Conservation (phyloP, 2,888 invertebrate species). For the Latrodectus hesperus region DNA sequence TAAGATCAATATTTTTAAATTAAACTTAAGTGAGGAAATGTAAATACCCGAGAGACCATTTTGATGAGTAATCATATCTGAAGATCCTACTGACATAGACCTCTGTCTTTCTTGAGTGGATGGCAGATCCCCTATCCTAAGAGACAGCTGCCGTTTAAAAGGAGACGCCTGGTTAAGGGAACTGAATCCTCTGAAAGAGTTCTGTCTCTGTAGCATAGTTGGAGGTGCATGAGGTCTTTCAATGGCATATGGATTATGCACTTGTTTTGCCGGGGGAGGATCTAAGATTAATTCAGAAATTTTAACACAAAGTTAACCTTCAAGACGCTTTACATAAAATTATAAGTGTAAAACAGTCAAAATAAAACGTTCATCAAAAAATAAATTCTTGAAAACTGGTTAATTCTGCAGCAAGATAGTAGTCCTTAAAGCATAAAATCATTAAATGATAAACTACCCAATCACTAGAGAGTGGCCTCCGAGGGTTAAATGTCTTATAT, state of each 20-base stretch:
- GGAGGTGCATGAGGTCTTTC: constrained; percentile 97
- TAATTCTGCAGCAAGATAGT: too few relatives aligned
- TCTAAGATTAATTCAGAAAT: constrained; percentile 72
- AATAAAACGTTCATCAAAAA: too few relatives aligned
- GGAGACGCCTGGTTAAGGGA: constrained; percentile 87
- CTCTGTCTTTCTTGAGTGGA: constrained; percentile 89
- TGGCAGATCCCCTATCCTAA: constrained; percentile 90
- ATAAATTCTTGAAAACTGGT: too few relatives aligned
- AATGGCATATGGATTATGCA: constrained; percentile 93
- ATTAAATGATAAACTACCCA: too few relatives aligned
- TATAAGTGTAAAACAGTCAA: not conserved
- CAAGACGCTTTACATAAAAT: not conserved
- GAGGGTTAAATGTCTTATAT: too few relatives aligned
- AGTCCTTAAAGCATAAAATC: too few relatives aligned
- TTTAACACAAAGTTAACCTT: not conserved
- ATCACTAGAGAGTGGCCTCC: too few relatives aligned
- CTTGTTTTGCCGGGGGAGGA: constrained; percentile 76
- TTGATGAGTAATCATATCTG: constrained; percentile 62
- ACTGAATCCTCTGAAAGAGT: constrained; percentile 93
- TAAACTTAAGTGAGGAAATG: too few relatives aligned
- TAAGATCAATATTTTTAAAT: too few relatives aligned
- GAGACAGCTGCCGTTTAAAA: constrained; percentile 96
- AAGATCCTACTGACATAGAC: constrained; percentile 71
- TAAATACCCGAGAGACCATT: constrained; percentile 65
- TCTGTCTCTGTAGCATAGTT: constrained; percentile 94